phyloP scores from a whole-genome alignment of 2,888 invertebrate species.

The Caenorhabditis imperialis region DNA sequence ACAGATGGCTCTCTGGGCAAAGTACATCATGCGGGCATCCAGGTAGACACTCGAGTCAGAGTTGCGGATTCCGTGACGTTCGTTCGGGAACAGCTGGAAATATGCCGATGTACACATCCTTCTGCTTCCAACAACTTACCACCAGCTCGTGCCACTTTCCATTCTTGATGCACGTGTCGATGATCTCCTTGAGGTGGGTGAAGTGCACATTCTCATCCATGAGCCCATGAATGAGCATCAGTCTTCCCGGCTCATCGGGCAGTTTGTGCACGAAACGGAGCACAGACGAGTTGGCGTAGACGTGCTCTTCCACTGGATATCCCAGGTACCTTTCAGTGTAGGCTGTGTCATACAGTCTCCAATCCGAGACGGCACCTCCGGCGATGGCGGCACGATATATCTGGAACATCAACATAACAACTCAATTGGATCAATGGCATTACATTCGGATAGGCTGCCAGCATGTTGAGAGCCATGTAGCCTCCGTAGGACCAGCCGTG shows the following conservation, averaged over 20 bases:
- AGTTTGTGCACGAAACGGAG: constrained; percentile 88
- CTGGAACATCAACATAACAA: constrained; percentile 35
- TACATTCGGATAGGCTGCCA: constrained; percentile 91
- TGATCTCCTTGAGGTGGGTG: constrained; percentile 91
- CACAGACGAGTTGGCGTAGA: constrained; percentile 85
- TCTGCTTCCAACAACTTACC: constrained; percentile 79
- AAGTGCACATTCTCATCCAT: constrained; percentile 98
- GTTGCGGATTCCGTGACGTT: constrained; percentile 95
- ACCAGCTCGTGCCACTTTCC: constrained; percentile 95
- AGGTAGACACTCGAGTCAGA: constrained; percentile 90
- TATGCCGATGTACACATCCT: no score
- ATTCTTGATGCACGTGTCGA: constrained; percentile 90
- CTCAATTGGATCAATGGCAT: neutral
- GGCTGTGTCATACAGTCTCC: constrained; percentile 97
- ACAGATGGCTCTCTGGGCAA: constrained; percentile 54
- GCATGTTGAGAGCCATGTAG: constrained; percentile 93
- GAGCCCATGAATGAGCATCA: constrained; percentile 95
- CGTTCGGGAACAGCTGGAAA: constrained; percentile 89
- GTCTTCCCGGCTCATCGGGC: constrained; percentile 88
- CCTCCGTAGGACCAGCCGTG: constrained; percentile 99
- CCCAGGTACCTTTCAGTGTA: constrained; percentile 88
- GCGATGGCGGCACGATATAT: constrained; percentile 84
- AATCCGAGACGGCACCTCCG: constrained; percentile 96
- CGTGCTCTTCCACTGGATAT: constrained; percentile 76
- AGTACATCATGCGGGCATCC: constrained; percentile 88